Conservation (phyloP, 2,888 invertebrate genomes). For the Thymelicus lineola region DNA sequence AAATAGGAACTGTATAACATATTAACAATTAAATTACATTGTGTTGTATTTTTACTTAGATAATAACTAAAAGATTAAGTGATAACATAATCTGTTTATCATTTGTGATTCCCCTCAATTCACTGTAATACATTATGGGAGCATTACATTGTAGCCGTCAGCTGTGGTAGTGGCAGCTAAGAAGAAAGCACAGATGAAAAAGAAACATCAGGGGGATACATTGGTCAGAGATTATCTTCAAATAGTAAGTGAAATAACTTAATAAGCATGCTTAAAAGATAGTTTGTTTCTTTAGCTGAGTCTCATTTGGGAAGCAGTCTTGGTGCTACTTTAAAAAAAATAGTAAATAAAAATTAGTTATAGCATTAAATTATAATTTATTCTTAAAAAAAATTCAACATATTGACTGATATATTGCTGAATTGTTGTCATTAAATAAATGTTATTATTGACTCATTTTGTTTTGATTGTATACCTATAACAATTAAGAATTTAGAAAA, state of each 20-base stretch:
- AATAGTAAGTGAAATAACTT: constrained; percentile 74
- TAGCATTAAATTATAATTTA: too few relatives aligned
- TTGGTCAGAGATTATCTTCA: constrained; percentile 88
- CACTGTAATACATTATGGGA: not conserved
- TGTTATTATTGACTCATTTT: not conserved
- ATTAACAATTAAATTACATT: not conserved
- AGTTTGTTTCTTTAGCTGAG: not conserved
- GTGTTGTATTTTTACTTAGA: not conserved
- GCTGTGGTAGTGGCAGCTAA: constrained; percentile 88
- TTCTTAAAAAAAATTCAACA: too few relatives aligned
- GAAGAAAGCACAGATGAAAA: constrained; percentile 86
- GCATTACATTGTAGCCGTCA: constrained; percentile 67
- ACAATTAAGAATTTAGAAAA: too few relatives aligned
- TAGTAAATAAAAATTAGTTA: too few relatives aligned
- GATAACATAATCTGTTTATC: not conserved
- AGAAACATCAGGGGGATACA: constrained; percentile 76
- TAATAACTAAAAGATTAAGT: not conserved
- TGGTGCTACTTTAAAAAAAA: too few relatives aligned
- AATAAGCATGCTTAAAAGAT: not conserved
- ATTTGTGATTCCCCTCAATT: not conserved
- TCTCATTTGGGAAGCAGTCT: too few relatives aligned
- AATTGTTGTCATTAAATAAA: not conserved
- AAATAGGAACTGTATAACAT: not conserved
- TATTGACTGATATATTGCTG: too few relatives aligned
- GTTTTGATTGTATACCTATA: not conserved